A percentile compares a stretch with the other conserved stretches of the same genome.
These are phyloP conservation scores for Odontomyia ornata DNA, from an alignment of 2,888 invertebrate species.

Conservation along the genomic window DNA sequence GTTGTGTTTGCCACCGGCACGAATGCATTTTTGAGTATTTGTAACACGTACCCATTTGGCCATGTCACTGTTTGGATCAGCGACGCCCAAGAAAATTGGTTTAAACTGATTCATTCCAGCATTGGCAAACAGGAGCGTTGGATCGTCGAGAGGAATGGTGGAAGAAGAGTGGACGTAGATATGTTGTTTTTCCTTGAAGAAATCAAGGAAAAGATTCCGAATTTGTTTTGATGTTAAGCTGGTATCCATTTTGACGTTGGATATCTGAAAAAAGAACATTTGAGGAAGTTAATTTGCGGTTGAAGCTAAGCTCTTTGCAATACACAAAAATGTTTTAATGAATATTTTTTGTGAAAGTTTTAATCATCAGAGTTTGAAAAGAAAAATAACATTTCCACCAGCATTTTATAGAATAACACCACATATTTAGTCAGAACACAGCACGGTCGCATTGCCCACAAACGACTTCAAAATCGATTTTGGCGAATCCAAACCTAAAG, in stretches of 20 bases:
- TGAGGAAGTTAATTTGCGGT: too few species aligned
- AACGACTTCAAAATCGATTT: too few species aligned
- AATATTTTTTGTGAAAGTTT: too few species aligned
- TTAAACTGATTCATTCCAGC: slow-evolving; percentile 99
- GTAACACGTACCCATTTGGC: slow-evolving; percentile 86
- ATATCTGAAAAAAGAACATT: neutral
- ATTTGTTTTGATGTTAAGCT: slow-evolving; percentile 78
- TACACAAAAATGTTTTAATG: too few species aligned
- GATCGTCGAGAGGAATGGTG: slow-evolving; percentile 97
- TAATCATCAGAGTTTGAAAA: too few species aligned
- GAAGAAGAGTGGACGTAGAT: slow-evolving; percentile 97
- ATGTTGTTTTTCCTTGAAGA: slow-evolving; percentile 88
- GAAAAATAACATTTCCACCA: too few species aligned
- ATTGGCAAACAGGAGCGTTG: slow-evolving; percentile 96
- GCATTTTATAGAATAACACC: too few species aligned
- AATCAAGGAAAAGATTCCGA: slow-evolving; percentile 86
- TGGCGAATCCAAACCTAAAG: too few species aligned
- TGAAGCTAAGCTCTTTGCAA: too few species aligned
- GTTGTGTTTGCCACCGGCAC: slow-evolving; percentile 99
- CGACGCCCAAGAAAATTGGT: slow-evolving; percentile 95
- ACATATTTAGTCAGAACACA: too few species aligned
- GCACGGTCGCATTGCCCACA: too few species aligned
- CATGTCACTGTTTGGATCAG: slow-evolving; percentile 96
- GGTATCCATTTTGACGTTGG: slow-evolving; percentile 1
- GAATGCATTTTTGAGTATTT: slow-evolving; percentile 98